Percentiles rank a stretch among this genome's conserved stretches.
phyloP scores from a whole-genome alignment of 2,888 invertebrate species.

The Fragum sueziense region DNA sequence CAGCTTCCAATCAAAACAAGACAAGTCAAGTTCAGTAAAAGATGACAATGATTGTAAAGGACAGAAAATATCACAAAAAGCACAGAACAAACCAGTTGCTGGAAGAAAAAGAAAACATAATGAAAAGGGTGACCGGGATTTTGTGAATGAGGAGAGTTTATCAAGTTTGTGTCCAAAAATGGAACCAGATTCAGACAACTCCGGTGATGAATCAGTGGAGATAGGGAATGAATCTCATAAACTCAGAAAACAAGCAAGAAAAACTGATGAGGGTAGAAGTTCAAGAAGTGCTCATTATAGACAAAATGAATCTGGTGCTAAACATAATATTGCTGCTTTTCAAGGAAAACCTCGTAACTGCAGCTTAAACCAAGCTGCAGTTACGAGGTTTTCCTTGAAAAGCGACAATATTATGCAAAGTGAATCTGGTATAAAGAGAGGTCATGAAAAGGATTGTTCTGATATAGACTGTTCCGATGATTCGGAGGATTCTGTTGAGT shows the following conservation, averaged over 20 bases:
- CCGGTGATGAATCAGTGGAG: not conserved
- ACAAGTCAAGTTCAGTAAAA: not conserved
- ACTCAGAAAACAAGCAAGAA: no score
- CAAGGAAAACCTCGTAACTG: no score
- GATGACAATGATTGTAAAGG: not conserved
- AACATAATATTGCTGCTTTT: no score
- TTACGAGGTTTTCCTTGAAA: no score
- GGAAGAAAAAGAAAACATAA: not conserved
- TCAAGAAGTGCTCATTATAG: no score
- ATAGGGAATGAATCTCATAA: not conserved
- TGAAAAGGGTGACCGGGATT: not conserved
- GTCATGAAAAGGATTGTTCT: no score
- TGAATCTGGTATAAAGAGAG: no score
- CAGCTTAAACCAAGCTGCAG: no score
- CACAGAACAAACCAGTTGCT: not conserved
- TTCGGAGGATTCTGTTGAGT: not conserved
- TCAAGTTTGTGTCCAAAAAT: conserved; percentile 41
- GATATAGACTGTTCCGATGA: not conserved
- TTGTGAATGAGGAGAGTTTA: conserved; percentile 1
- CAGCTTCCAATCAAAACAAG: conserved; percentile 9
- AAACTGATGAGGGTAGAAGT: no score
- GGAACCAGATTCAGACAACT: conserved; percentile 18
- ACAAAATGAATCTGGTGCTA: no score
- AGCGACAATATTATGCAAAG: no score
- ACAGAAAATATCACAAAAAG: not conserved